Conservation (phyloP, 2,888 invertebrate species). For the Cephalotes varians region DNA sequence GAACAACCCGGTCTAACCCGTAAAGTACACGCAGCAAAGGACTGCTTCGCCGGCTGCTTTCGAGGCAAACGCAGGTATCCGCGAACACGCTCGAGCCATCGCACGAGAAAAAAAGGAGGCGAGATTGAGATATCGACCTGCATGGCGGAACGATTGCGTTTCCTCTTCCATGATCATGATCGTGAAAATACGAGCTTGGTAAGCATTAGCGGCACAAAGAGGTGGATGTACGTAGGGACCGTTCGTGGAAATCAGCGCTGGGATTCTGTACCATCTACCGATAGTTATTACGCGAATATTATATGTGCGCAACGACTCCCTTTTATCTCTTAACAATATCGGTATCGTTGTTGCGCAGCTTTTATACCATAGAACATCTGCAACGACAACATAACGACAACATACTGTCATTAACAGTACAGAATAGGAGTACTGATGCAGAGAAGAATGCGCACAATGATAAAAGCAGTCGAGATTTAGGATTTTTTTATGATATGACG, state of each 20-base stretch:
- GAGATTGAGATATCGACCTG: conserved; percentile 71
- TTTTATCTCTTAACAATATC: too few species aligned
- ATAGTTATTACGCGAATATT: too few species aligned
- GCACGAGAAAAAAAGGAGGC: conserved; percentile 2
- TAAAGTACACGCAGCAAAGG: conserved; percentile 41
- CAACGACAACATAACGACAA: too few species aligned
- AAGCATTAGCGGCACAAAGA: conserved; percentile 31
- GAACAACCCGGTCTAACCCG: conserved; percentile 67
- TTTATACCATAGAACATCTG: too few species aligned
- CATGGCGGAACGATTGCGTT: conserved; percentile 22
- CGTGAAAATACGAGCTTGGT: conserved; percentile 29
- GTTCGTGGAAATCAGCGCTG: conserved; percentile 14
- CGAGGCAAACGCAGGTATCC: background rate
- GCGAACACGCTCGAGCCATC: conserved; percentile 18
- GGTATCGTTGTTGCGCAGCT: too few species aligned
- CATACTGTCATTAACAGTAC: too few species aligned
- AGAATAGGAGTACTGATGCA: background rate
- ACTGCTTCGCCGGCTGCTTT: conserved; percentile 23
- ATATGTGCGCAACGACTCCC: too few species aligned
- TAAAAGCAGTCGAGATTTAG: background rate
- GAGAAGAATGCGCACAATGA: conserved; percentile 3
- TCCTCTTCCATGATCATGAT: conserved; percentile 35
- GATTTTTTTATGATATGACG: background rate
- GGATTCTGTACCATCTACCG: too few species aligned
- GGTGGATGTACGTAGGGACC: background rate